Conservation (phyloP, 1,140 invertebrate species). For the Drosophila funebris region DNA sequence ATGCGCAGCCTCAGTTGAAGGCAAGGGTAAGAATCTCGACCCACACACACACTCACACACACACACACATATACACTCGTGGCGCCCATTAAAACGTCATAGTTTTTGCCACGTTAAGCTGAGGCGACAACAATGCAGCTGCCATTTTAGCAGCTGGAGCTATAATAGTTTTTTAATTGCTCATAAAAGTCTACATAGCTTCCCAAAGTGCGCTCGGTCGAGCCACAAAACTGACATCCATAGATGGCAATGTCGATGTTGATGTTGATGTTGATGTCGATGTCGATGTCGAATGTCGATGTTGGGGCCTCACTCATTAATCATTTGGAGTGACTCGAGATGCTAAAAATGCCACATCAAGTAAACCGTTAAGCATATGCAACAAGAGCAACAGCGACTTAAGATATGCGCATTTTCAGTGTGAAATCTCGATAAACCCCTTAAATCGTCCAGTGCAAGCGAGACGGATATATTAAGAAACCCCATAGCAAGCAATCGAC, state of each 20-base stretch:
- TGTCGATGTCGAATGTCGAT: slow-evolving; percentile 35
- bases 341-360: slow-evolving; percentile 52
- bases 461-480: neutral
- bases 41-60: slow-evolving; percentile 40
- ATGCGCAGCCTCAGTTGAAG: slow-evolving; percentile 27
- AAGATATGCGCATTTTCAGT: slow-evolving; percentile 70
- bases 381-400: slow-evolving; percentile 41
- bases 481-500: slow-evolving; percentile 18
- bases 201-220: slow-evolving; percentile 1
- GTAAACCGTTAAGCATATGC: slow-evolving; percentile 75
- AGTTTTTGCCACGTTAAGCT: slow-evolving; percentile 49
- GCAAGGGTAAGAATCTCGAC: slow-evolving; percentile 22
- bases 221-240: slow-evolving; percentile 27
- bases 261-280: slow-evolving; percentile 9
- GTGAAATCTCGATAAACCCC: slow-evolving; percentile 1
- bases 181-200: slow-evolving; percentile 55
- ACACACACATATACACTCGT: slow-evolving; percentile 30
- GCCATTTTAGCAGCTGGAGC: slow-evolving; percentile 25
- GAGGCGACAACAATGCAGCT: slow-evolving; percentile 45
- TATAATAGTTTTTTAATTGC: slow-evolving; percentile 76
- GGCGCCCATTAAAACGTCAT: slow-evolving; percentile 74
- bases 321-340: slow-evolving; percentile 47
- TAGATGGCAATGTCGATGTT: slow-evolving; percentile 38
- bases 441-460: neutral
- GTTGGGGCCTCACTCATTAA: slow-evolving; percentile 48